A percentile compares a stretch with the other conserved stretches of the same genome.
Evolutionary conservation across 1,140 invertebrate species (phyloP).

Genomic region (Brachionus asplanchnoidis): DNA sequence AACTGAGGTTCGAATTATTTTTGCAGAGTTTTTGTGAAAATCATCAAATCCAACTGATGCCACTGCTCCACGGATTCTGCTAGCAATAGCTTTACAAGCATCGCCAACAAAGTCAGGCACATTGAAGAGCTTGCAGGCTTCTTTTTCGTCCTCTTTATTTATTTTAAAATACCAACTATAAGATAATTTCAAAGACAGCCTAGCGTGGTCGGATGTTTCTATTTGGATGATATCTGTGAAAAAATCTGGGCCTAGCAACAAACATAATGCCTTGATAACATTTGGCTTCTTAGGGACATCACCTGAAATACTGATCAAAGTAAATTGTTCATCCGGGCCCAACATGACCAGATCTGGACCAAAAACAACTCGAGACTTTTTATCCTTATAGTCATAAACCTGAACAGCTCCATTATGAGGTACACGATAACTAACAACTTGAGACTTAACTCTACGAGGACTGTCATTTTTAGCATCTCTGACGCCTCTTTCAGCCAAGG

Average conservation of each 20-base stretch:
- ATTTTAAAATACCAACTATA: constrained; percentile 58
- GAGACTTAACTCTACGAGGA: neutral
- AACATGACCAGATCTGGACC: constrained; percentile 62
- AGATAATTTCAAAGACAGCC: constrained; percentile 59
- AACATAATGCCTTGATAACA: constrained; percentile 58
- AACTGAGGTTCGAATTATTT: constrained; percentile 59
- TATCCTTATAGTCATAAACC: constrained; percentile 61
- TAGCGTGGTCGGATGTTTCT: constrained; percentile 61
- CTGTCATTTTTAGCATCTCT: constrained; percentile 52
- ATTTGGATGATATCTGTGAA: constrained; percentile 59
- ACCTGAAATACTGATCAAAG: constrained; percentile 59
- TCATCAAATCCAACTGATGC: constrained; percentile 60
- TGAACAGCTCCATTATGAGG: constrained; percentile 62
- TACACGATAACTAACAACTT: constrained; percentile 59
- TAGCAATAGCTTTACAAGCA: constrained; percentile 61
- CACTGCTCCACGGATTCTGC: constrained; percentile 59
- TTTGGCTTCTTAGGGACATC: constrained; percentile 61
- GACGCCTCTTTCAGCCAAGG: constrained; percentile 37
- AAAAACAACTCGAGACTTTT: constrained; percentile 59
- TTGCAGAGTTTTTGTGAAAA: constrained; percentile 56
- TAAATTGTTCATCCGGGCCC: constrained; percentile 62
- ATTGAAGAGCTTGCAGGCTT: constrained; percentile 58
- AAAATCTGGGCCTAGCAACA: constrained; percentile 61
- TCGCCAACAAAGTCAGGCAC: constrained; percentile 62
- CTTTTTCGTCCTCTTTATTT: constrained; percentile 41